These are phyloP conservation scores for Esox masquinongy DNA, from an alignment of 2,797 vertebrate genomes.

Conservation along the genomic window DNA sequence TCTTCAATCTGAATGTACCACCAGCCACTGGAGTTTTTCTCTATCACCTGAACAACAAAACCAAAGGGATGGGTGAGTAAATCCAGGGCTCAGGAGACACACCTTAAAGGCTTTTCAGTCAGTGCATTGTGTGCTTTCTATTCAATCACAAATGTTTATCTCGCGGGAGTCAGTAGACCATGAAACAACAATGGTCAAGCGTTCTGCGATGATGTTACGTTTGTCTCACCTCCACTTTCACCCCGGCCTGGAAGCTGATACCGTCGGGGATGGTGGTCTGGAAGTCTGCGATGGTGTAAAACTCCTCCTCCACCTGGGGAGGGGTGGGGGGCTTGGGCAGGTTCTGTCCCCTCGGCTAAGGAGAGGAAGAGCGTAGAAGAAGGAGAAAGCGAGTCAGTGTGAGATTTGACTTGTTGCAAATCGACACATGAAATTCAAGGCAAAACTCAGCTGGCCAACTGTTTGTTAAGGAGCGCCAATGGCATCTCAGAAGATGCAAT, in stretches of 20 bases:
- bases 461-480: neutral
- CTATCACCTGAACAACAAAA: conserved; percentile 82
- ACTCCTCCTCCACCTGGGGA: conserved; percentile 96
- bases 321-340: conserved; percentile 93
- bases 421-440: conserved; percentile 6
- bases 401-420: neutral
- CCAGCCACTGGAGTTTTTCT: conserved; percentile 97
- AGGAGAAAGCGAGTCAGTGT: neutral
- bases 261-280: conserved; percentile 98
- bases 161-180: neutral
- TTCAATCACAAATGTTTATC: neutral
- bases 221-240: conserved; percentile 92
- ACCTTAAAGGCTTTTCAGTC: neutral
- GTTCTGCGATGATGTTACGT: neutral
- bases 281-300: conserved; percentile 97
- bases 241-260: conserved; percentile 95
- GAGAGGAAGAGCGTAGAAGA: neutral
- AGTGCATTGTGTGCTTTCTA: neutral
- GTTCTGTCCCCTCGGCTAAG: conserved; percentile 89
- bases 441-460: neutral
- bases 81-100: neutral
- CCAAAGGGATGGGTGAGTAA: neutral
- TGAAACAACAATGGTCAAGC: neutral
- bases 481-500: neutral
- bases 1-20: conserved; percentile 99